Base-by-base conservation (phyloP, 2,888 invertebrate genomes). In the Odontomyia ornata region DNA sequence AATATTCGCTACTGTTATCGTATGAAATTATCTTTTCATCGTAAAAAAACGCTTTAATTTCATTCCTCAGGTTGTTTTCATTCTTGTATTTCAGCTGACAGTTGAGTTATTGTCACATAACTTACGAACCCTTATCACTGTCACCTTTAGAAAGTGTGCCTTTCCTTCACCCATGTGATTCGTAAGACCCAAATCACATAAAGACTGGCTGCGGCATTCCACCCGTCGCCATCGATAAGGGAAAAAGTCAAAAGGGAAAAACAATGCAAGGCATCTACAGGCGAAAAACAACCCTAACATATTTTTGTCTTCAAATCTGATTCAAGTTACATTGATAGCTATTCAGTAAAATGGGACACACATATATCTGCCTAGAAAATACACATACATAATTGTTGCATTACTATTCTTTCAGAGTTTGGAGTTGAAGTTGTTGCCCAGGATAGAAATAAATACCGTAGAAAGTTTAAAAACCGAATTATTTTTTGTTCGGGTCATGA, bases 101-200 rank as follows among this genome's bases (percentile, higher is more conserved):
- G 43, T 76, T 76, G 76, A 76, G 76, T 76, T 65, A 76, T 76
- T 76, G 76, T 76, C 76, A 76, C 76, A 76, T 76, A 65, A 65
- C 76, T 65, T 52, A 52, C 30, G 28, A 76, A 76, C 76, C 76
- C 76, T 76, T 67, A 76, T 76, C 76, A 76, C 64, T 67, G 76
- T 76, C 76, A 76, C 75, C 62, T 62, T 47, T 9, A n/a, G 23
- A 30, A 73, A 73, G 73, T 60, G 73, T 36, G 30, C 36, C 27
- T 69, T 30, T 72, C 30, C 36, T 36, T 36, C 36, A 9, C 36
- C 36, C 36, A 43, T 56, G 47, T 27, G 71, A 56, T 57, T 57
- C 56, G 30, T 28, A 28, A 56, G 46, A 69, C 69, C 69, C 47
- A 23, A 47, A 46, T 46, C 57, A 73, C 73, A 73, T 21, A 57